Evolutionary conservation across 92 coral and sea anemone species (phyloP).

Genomic region (Blastomussa wellsi): DNA sequence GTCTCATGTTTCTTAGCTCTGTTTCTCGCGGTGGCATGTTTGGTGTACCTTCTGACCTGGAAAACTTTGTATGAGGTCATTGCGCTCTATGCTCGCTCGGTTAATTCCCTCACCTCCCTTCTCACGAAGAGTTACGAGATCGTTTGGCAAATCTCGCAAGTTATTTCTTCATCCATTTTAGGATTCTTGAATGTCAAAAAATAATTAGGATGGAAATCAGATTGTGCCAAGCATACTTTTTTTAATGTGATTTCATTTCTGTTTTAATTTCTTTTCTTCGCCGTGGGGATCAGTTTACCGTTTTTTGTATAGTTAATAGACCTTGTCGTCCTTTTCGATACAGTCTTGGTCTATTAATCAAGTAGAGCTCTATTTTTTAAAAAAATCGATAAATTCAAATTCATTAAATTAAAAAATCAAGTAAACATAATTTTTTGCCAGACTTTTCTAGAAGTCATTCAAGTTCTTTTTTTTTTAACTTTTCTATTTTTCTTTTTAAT

Average conservation of each 20-base stretch:
- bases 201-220: constrained; percentile 11
- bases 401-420: constrained; percentile 37
- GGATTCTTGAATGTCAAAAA: constrained; percentile 4
- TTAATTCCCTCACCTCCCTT: constrained; percentile 39
- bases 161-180: constrained; percentile 26
- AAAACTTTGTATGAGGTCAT: constrained; percentile 18
- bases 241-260: too few relatives aligned
- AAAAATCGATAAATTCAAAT: constrained; percentile 45
- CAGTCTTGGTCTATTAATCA: constrained; percentile 31
- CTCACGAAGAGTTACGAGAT: constrained; percentile 16
- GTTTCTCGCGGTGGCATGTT: constrained; percentile 20
- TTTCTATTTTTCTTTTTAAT: constrained; percentile 23
- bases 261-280: too few relatives aligned
- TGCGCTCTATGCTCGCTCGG: constrained; percentile 31
- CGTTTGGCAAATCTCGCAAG: neutral
- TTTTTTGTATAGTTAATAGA: constrained; percentile 18
- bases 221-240: constrained; percentile 27
- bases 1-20: constrained; percentile 6
- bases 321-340: constrained; percentile 13
- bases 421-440: constrained; percentile 39
- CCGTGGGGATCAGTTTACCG: too few relatives aligned
- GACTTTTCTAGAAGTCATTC: constrained; percentile 37
- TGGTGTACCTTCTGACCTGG: constrained; percentile 24
- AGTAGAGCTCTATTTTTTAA: too few relatives aligned
- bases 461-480: too few relatives aligned